Percentiles rank a stretch among this genome's conserved stretches.
Conservation (phyloP, 1,140 invertebrate genomes). For the Calliopsis andreniformis region DNA sequence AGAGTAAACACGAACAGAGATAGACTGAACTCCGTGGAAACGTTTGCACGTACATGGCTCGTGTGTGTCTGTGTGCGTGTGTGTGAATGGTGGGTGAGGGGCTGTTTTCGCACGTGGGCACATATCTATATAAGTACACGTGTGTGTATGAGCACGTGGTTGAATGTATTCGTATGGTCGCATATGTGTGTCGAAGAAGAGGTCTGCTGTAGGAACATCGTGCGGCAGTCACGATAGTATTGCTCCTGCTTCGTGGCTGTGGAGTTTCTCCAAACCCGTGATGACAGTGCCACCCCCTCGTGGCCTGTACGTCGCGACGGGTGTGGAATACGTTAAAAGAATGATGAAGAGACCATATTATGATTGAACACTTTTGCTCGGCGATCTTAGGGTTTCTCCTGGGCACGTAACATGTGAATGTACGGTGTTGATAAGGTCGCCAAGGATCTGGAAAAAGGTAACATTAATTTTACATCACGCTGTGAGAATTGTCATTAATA, state of each 20-base stretch:
- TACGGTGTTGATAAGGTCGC: no score
- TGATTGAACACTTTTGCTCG: constrained; percentile 32
- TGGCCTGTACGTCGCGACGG: constrained; percentile 62
- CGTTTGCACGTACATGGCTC: constrained; percentile 8
- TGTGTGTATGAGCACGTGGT: background rate
- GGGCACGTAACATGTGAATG: background rate
- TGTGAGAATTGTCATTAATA: background rate
- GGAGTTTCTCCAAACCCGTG: constrained; percentile 58
- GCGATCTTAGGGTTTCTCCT: constrained; percentile 17
- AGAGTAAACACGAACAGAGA: constrained; percentile 62
- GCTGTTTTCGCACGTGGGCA: no score
- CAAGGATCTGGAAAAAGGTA: background rate
- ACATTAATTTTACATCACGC: constrained; percentile 1
- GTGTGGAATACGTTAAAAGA: constrained; percentile 70
- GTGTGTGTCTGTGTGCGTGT: background rate
- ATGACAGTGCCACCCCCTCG: constrained; percentile 59
- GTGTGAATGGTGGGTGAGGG: no score
- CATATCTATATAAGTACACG: no score
- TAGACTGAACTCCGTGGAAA: constrained; percentile 45
- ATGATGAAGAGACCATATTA: constrained; percentile 69
- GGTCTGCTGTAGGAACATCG: constrained; percentile 54
- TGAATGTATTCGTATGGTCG: background rate
- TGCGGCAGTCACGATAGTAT: constrained; percentile 63
- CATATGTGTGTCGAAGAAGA: constrained; percentile 28
- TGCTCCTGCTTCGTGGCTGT: constrained; percentile 63